A percentile compares a stretch with the other conserved stretches of the same genome.
phyloP scores from a whole-genome alignment of 2,888 invertebrate genomes.

The Eristalinus aeneus region DNA sequence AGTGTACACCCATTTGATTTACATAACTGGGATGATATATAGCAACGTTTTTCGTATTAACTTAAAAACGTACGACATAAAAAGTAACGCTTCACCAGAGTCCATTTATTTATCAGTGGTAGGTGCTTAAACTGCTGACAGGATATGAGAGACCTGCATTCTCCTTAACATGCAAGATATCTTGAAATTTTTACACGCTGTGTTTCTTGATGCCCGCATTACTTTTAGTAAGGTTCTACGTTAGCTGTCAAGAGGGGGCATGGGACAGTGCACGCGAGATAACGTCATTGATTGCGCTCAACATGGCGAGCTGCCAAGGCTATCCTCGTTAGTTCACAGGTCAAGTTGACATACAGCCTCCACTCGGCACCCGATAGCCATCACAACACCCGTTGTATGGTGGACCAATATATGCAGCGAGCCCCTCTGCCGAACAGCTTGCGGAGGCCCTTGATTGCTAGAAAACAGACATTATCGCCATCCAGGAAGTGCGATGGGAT shows the following conservation, averaged over 20 bases:
- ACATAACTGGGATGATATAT: slow-evolving; percentile 26
- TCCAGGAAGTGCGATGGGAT: too few relatives aligned
- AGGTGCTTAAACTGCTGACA: background rate
- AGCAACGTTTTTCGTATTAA: slow-evolving; percentile 28
- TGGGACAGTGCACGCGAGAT: slow-evolving; percentile 12
- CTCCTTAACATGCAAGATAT: background rate
- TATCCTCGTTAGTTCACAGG: too few relatives aligned
- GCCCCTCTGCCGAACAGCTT: too few relatives aligned
- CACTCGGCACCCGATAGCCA: too few relatives aligned
- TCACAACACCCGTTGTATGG: too few relatives aligned
- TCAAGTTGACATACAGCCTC: too few relatives aligned
- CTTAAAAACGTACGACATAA: slow-evolving; percentile 42
- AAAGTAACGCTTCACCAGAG: slow-evolving; percentile 3
- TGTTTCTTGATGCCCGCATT: background rate
- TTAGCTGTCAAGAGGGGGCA: background rate
- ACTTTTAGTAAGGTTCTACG: background rate
- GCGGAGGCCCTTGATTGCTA: too few relatives aligned
- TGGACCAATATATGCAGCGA: too few relatives aligned
- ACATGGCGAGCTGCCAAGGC: too few relatives aligned
- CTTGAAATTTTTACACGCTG: background rate
- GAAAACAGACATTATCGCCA: too few relatives aligned
- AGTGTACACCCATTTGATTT: slow-evolving; percentile 31
- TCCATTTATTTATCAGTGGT: slow-evolving; percentile 29
- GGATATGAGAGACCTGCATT: background rate
- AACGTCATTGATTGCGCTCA: slow-evolving; percentile 6